Evolutionary conservation across 2,888 invertebrate genomes (phyloP).

Genomic region (Baronia brevicornis): DNA sequence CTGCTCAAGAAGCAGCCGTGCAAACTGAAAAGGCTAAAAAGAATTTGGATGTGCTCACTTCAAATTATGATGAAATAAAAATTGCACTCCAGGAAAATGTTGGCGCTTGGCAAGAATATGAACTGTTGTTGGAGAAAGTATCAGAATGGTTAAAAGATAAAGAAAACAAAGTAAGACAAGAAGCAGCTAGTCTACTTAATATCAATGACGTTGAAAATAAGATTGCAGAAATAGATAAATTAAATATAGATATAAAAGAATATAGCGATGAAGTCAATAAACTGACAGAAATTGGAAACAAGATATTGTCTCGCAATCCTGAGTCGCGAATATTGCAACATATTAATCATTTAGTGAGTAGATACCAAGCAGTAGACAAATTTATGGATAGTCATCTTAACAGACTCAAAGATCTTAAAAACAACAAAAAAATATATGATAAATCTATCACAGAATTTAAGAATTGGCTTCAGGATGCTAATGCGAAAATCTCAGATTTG

Average conservation of each 20-base stretch:
- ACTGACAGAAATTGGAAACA: constrained; percentile 80
- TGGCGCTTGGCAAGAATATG: constrained; percentile 87
- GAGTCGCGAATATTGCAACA: constrained; percentile 89
- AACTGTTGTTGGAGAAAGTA: constrained; percentile 82
- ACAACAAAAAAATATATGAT: constrained; percentile 81
- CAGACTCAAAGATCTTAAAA: constrained; percentile 81
- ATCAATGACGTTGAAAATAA: constrained; percentile 81
- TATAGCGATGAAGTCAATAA: constrained; percentile 81
- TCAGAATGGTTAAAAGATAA: constrained; percentile 86
- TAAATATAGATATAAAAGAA: constrained; percentile 78
- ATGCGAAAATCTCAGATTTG: constrained; percentile 82
- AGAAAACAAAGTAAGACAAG: constrained; percentile 83
- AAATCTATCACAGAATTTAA: constrained; percentile 81
- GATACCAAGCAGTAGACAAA: constrained; percentile 85
- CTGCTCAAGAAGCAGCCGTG: constrained; percentile 78
- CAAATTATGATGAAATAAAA: constrained; percentile 81
- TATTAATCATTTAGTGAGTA: constrained; percentile 83
- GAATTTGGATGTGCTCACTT: constrained; percentile 82
- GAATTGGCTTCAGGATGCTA: constrained; percentile 86
- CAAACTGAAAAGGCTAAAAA: constrained; percentile 82
- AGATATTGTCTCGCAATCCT: constrained; percentile 84
- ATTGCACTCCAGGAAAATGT: constrained; percentile 81
- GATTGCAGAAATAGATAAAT: constrained; percentile 77
- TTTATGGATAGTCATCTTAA: constrained; percentile 82
- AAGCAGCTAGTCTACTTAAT: constrained; percentile 82